Evolutionary conservation across 2,113 vertebrate species (phyloP), one percentile per base, ranked within the genome.

Genomic region (Otis tarda): DNA sequence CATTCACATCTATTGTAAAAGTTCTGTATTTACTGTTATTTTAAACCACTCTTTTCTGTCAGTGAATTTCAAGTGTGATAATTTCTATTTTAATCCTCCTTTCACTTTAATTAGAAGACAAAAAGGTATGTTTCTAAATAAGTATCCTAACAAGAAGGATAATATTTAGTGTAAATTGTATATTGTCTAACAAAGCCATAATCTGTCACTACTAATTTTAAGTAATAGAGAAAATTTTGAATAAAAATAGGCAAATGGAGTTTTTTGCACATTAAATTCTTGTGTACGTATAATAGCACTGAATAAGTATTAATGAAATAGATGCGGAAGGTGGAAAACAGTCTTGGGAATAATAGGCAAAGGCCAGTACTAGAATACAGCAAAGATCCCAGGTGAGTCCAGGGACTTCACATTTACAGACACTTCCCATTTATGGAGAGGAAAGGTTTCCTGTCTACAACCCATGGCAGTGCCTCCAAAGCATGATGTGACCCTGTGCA

Each of bases 101-200:
- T 93, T 93, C 71, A 25, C 70, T 91, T 84, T 96, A 96, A 97
- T 97, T 94, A 93, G 79, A 96, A 97, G 75, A 96, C 82, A 94
- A 93, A 96, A 96, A 97, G 49, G 55, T 91, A 71, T 71, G 39
- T 86, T 97, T 86, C 84, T 78, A 86, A 95, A 93, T 94, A 95
- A 93, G 68, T 60, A 81, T 78, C 75, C 63, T 86, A 60, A 83
- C 39, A 87, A 68, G 60, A 82, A 93, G 63, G 74, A 93, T 94
- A 96, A 95, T 92, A 95, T 94, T 95, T 91, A 81, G 81, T 90
- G 65, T 47, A 91, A 96, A 88, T 65, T 75, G 14, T 87, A 59
- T 65, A 80, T 81, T 86, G 41, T 90, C 86, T 92, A 95, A 83
- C 64, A 86, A 84, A 91, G 60, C 12, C 43, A 94, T 79, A 84